Conservation (phyloP, 1,140 invertebrate species). For the Monochamus saltuarius region DNA sequence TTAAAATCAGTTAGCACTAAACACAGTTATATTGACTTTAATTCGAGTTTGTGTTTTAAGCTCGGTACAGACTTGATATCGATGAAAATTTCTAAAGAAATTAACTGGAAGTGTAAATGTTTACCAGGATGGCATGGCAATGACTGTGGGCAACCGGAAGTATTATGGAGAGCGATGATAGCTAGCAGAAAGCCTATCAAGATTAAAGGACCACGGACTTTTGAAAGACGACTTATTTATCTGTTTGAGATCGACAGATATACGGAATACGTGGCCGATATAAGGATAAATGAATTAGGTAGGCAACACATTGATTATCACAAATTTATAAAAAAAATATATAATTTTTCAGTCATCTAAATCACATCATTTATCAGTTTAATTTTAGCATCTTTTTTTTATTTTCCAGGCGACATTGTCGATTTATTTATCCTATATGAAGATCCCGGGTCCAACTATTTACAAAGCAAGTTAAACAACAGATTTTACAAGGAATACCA, state of each 20-base stretch:
- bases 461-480: conserved; percentile 44
- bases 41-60: conserved; percentile 58
- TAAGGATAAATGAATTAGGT: conserved; percentile 60
- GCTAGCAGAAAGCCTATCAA: conserved; percentile 56
- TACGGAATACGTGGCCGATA: conserved; percentile 60
- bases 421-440: conserved; percentile 67
- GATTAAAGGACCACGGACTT: conserved; percentile 53
- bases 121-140: conserved; percentile 62
- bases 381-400: too few relatives aligned
- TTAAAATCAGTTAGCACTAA: conserved; percentile 51
- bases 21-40: conserved; percentile 53
- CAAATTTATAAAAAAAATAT: too few relatives aligned
- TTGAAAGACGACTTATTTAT: conserved; percentile 58
- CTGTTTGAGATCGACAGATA: conserved; percentile 59
- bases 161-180: conserved; percentile 66
- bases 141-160: conserved; percentile 67
- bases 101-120: conserved; percentile 57
- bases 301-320: background rate
- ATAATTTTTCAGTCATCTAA: too few relatives aligned
- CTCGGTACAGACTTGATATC: conserved; percentile 55
- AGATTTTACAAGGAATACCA: conserved; percentile 51
- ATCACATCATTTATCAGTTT: too few relatives aligned
- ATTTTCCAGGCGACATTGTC: conserved; percentile 53
- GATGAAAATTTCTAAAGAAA: conserved; percentile 45
- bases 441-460: conserved; percentile 40